These are phyloP conservation scores for Diorhabda sublineata DNA, from an alignment of 1,140 invertebrate species.

Conservation along the genomic window DNA sequence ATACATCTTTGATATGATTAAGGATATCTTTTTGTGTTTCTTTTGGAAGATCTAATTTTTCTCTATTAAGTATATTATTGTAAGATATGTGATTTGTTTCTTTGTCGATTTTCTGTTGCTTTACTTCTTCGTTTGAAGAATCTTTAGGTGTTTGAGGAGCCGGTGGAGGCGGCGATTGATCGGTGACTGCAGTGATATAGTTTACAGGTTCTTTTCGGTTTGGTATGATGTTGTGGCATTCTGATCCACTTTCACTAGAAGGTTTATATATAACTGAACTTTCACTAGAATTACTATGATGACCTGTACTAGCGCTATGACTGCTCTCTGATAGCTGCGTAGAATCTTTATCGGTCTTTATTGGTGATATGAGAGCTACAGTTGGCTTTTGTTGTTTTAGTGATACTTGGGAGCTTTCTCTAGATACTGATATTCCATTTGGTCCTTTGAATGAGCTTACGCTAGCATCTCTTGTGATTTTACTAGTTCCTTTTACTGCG, in stretches of 20 bases:
- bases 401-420: constrained; percentile 40
- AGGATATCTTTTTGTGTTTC: constrained; percentile 20
- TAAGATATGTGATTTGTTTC: constrained; percentile 15
- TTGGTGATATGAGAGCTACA: constrained; percentile 71
- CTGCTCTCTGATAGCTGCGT: constrained; percentile 35
- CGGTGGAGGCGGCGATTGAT: constrained; percentile 13
- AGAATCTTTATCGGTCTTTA: constrained; percentile 49
- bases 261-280: constrained; percentile 66
- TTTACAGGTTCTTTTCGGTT: constrained; percentile 42
- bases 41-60: constrained; percentile 15
- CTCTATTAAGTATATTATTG: constrained; percentile 4
- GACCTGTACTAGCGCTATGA: constrained; percentile 49
- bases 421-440: constrained; percentile 29
- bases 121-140: constrained; percentile 12
- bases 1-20: constrained; percentile 23
- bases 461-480: constrained; percentile 43
- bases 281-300: constrained; percentile 59
- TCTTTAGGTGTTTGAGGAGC: constrained; percentile 24
- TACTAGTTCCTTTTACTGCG: constrained; percentile 81
- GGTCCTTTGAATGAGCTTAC: constrained; percentile 20
- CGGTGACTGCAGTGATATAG: constrained; percentile 18
- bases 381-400: constrained; percentile 50
- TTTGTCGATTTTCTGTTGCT: constrained; percentile 11
- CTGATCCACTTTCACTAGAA: constrained; percentile 62
- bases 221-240: constrained; percentile 50